These are phyloP conservation scores for Ellobius talpinus DNA, from an alignment of 2,113 vertebrate species.

Conservation along the genomic window DNA sequence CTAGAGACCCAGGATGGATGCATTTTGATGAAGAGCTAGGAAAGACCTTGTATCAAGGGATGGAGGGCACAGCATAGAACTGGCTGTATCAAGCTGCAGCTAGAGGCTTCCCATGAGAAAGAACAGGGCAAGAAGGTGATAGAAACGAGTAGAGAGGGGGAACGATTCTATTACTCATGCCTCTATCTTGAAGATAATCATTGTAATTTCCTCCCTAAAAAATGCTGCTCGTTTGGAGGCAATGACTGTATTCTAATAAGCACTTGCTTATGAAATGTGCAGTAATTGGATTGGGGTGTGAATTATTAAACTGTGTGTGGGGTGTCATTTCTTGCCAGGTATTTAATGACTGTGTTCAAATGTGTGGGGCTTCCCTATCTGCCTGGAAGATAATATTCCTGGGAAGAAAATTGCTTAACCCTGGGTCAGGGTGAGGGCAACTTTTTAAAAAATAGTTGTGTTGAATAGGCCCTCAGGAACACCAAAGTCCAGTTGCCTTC, in stretches of 20 bases:
- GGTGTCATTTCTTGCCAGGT: constrained; percentile 72
- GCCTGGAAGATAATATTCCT: not conserved
- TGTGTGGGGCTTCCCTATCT: not conserved
- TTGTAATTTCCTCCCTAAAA: constrained; percentile 80
- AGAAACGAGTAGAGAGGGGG: constrained; percentile 48
- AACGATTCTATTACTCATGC: constrained; percentile 78
- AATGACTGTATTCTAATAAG: constrained; percentile 83
- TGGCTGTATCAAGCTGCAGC: rapidly evolving
- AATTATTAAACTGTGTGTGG: constrained; percentile 83
- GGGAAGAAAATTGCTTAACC: constrained; percentile 5
- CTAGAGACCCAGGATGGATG: not conserved
- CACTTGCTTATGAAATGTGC: constrained; percentile 86
- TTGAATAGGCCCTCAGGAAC: not conserved
- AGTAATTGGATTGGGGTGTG: constrained; percentile 81
- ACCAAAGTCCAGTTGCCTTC: not conserved
- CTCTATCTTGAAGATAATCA: constrained; percentile 83
- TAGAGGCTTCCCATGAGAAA: not conserved
- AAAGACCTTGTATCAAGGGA: not conserved
- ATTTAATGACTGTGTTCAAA: constrained; percentile 65
- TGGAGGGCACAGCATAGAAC: not conserved
- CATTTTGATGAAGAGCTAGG: not conserved
- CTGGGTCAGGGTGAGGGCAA: not conserved
- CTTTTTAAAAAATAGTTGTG: not conserved
- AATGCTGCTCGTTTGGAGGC: constrained; percentile 64
- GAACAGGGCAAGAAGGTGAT: not conserved